phyloP scores from a whole-genome alignment of 2,113 vertebrate species.

The Nothocercus nigrocapillus region DNA sequence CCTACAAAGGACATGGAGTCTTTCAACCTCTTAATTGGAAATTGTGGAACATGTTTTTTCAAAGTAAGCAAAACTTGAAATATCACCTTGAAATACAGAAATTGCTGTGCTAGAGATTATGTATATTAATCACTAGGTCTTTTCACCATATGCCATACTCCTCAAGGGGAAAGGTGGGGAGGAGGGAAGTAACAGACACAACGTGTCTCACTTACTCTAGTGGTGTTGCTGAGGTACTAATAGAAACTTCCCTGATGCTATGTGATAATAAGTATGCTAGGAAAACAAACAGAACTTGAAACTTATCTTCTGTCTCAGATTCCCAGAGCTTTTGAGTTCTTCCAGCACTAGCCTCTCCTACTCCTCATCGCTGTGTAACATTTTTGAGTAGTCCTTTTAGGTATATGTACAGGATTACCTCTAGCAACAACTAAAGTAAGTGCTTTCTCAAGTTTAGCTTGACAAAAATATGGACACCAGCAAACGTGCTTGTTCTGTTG shows the following conservation, averaged over 20 bases:
- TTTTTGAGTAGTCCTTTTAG: neutral
- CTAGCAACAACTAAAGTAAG: neutral
- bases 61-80: neutral
- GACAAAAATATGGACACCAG: neutral
- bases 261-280: neutral
- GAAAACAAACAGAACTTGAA: neutral
- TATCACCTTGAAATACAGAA: neutral
- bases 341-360: neutral
- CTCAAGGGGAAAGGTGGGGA: neutral
- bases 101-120: neutral
- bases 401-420: neutral
- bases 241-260: neutral
- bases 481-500: neutral
- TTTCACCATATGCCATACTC: neutral
- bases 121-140: neutral
- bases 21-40: neutral
- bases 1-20: neutral
- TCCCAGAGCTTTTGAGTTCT: neutral
- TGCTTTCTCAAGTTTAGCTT: neutral
- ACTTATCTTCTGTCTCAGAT: neutral
- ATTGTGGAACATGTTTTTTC: neutral
- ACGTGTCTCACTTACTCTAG: neutral
- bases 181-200: neutral
- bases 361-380: neutral
- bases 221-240: neutral